Evolutionary conservation across 2,113 vertebrate species (phyloP).

Genomic region (Anhinga rufa): DNA sequence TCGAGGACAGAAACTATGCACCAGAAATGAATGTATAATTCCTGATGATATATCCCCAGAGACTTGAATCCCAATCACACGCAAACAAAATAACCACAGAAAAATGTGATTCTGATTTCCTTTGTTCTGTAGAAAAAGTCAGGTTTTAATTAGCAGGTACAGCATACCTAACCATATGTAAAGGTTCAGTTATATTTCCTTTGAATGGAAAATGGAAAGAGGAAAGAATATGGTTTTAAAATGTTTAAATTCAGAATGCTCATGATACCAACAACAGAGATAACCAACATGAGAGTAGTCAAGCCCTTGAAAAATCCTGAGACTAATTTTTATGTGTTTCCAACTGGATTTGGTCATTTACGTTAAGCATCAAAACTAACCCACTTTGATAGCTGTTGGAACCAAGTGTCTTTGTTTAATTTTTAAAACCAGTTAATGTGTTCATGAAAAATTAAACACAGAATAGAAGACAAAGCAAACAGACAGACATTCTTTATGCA

Average conservation of each 20-base stretch:
- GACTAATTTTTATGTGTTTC: background rate
- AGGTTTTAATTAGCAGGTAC: background rate
- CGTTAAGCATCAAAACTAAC: background rate
- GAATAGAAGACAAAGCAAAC: background rate
- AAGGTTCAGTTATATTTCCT: background rate
- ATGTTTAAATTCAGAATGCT: background rate
- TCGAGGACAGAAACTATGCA: background rate
- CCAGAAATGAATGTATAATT: background rate
- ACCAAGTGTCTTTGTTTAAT: background rate
- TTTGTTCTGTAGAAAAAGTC: background rate
- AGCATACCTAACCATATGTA: background rate
- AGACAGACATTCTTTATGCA: background rate
- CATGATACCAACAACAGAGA: background rate
- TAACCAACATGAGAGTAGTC: background rate
- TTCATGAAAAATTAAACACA: slow-evolving; percentile 33
- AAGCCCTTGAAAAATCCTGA: background rate
- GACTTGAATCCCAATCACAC: background rate
- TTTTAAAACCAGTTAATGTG: slow-evolving; percentile 2
- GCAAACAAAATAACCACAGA: background rate
- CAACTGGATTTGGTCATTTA: background rate
- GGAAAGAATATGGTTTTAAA: background rate
- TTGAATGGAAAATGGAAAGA: background rate
- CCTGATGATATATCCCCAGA: background rate
- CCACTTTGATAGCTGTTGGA: background rate
- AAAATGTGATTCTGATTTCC: background rate